Evolutionary conservation across 1,140 invertebrate genomes (phyloP).

Genomic region (Mizuhopecten yessoensis): DNA sequence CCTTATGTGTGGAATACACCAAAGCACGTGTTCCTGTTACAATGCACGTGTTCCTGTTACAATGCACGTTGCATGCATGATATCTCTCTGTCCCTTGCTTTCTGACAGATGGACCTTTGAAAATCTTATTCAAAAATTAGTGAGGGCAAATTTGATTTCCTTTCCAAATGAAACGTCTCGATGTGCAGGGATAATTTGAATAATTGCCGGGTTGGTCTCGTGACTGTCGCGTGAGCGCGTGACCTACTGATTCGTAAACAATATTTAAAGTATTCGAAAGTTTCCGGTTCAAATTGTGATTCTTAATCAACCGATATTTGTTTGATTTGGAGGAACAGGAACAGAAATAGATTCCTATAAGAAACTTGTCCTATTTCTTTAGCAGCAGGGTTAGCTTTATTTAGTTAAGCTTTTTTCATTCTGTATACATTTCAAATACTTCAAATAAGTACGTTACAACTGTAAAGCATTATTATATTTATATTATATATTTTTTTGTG

Average conservation of each 20-base stretch:
- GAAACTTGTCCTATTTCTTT: background rate
- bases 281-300: slow-evolving; percentile 34
- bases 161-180: slow-evolving; percentile 9
- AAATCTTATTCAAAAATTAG: slow-evolving; percentile 40
- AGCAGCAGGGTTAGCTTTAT: background rate
- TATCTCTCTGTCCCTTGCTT: background rate
- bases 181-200: slow-evolving; percentile 34
- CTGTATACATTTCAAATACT: too few relatives aligned
- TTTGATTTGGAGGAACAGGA: background rate
- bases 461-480: too few relatives aligned
- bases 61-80: background rate
- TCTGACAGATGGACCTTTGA: slow-evolving; percentile 25
- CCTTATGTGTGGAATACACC: background rate
- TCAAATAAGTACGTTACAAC: too few relatives aligned
- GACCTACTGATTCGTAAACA: slow-evolving; percentile 38
- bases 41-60: background rate
- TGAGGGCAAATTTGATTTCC: slow-evolving; percentile 18
- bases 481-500: too few relatives aligned
- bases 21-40: background rate
- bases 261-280: slow-evolving; percentile 21
- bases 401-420: background rate
- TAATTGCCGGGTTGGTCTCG: slow-evolving; percentile 14
- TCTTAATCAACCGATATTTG: slow-evolving; percentile 25
- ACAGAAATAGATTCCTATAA: background rate
- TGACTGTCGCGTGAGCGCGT: slow-evolving; percentile 9